These are phyloP conservation scores for Unio pictorum DNA, from an alignment of 2,888 invertebrate genomes.

Conservation along the genomic window DNA sequence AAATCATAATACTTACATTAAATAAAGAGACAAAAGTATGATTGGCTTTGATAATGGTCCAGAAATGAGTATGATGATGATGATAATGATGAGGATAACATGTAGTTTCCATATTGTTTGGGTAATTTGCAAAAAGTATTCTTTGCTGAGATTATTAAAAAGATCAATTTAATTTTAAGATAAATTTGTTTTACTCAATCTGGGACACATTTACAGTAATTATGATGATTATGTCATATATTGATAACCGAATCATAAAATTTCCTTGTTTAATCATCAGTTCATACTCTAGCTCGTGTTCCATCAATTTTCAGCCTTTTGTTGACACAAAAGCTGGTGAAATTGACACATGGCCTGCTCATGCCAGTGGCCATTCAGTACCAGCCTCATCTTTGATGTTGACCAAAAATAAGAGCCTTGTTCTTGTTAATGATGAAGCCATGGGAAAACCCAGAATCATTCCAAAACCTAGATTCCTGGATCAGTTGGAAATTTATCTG, in stretches of 20 bases:
- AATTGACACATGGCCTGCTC: slow-evolving; percentile 71
- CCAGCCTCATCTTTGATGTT: slow-evolving; percentile 57
- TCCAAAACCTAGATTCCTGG: slow-evolving; percentile 70
- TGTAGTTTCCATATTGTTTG: too few species aligned
- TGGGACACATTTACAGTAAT: too few species aligned
- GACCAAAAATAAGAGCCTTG: slow-evolving; percentile 65
- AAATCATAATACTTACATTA: too few species aligned
- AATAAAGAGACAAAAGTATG: too few species aligned
- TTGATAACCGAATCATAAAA: not conserved
- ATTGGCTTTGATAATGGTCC: too few species aligned
- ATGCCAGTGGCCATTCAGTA: slow-evolving; percentile 66
- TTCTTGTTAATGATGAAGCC: slow-evolving; percentile 64
- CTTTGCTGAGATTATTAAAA: too few species aligned
- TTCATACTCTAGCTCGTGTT: not conserved
- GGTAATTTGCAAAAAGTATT: too few species aligned
- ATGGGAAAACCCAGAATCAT: slow-evolving; percentile 63
- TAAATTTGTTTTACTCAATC: too few species aligned
- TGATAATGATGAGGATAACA: too few species aligned
- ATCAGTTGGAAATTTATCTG: slow-evolving; percentile 68
- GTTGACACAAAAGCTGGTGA: slow-evolving; percentile 66
- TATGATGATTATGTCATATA: too few species aligned
- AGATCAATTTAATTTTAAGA: too few species aligned
- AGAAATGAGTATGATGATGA: too few species aligned
- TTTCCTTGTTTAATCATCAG: not conserved
- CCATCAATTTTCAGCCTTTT: slow-evolving; percentile 52